These are phyloP conservation scores for Ricordea florida DNA, from an alignment of 92 coral and sea anemone genomes.

Conservation along the genomic window DNA sequence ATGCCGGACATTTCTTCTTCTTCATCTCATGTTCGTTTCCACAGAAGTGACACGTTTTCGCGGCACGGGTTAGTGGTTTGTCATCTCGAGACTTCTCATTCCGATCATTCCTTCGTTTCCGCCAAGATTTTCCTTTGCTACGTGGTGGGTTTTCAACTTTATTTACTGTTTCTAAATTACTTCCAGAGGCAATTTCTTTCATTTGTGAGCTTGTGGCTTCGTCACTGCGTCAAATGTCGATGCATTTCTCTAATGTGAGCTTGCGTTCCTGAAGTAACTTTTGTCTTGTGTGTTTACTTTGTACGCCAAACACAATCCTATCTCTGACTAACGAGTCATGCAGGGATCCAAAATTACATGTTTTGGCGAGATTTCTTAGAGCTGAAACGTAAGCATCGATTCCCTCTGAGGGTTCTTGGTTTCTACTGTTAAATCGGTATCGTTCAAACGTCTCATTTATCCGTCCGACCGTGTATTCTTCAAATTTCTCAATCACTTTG, in stretches of 20 bases:
- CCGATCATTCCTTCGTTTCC: slow-evolving; percentile 50
- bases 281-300: background rate
- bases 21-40: slow-evolving; percentile 10
- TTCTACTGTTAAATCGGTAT: slow-evolving; percentile 22
- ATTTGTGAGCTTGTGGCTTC: slow-evolving; percentile 9
- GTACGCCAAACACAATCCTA: slow-evolving; percentile 13
- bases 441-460: slow-evolving; percentile 37
- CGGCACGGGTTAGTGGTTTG: slow-evolving; percentile 5
- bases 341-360: slow-evolving; percentile 36
- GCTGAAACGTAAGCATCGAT: slow-evolving; percentile 12
- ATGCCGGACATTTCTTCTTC: slow-evolving; percentile 10
- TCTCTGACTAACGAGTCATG: slow-evolving; percentile 27
- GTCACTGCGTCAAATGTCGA: slow-evolving; percentile 15
- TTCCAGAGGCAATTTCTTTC: background rate
- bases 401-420: background rate
- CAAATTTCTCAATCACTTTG: slow-evolving; percentile 1
- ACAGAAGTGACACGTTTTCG: slow-evolving; percentile 52
- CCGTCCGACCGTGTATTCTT: slow-evolving; percentile 4
- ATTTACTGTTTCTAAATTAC: background rate
- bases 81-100: slow-evolving; percentile 16
- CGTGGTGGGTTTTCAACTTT: too few species aligned
- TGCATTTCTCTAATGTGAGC: slow-evolving; percentile 5
- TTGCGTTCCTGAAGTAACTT: slow-evolving; percentile 9
- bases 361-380: slow-evolving; percentile 21
- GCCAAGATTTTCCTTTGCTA: slow-evolving; percentile 29